Conservation (phyloP, 2,888 invertebrate genomes). For the Luffia ferchaultella region DNA sequence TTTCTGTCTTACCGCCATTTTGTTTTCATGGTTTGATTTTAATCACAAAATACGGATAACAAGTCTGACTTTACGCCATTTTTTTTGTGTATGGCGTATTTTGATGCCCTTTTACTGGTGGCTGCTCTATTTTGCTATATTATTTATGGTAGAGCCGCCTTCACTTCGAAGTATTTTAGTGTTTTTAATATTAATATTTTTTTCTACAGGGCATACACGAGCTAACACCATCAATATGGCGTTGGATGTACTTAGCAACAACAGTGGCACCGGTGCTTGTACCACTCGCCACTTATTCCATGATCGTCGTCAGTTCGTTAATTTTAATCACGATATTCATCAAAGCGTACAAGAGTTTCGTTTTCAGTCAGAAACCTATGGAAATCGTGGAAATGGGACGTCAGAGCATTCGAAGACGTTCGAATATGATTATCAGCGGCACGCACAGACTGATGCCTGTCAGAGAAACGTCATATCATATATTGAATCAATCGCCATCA, state of each 20-base stretch:
- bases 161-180: neutral
- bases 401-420: slow-evolving; percentile 73
- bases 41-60: too few relatives aligned
- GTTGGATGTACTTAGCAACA: slow-evolving; percentile 83
- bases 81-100: too few relatives aligned
- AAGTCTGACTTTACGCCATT: too few relatives aligned
- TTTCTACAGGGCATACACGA: slow-evolving; percentile 75
- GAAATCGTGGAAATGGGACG: slow-evolving; percentile 82
- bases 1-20: too few relatives aligned
- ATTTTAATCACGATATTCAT: slow-evolving; percentile 73
- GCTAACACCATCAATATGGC: slow-evolving; percentile 78
- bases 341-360: slow-evolving; percentile 77
- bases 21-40: too few relatives aligned
- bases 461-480: slow-evolving; percentile 62
- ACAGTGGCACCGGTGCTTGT: slow-evolving; percentile 77
- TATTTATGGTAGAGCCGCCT: too few relatives aligned
- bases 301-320: slow-evolving; percentile 73
- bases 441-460: slow-evolving; percentile 67
- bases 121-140: too few relatives aligned
- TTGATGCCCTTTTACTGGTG: too few relatives aligned
- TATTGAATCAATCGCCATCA: slow-evolving; percentile 19
- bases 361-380: slow-evolving; percentile 70
- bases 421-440: slow-evolving; percentile 65
- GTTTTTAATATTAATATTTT: neutral
- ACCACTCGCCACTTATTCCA: slow-evolving; percentile 75